Evolutionary conservation across 2,113 vertebrate species (phyloP), one percentile per base, ranked within the genome.

Genomic region (Anarhynchus alexandrinus): DNA sequence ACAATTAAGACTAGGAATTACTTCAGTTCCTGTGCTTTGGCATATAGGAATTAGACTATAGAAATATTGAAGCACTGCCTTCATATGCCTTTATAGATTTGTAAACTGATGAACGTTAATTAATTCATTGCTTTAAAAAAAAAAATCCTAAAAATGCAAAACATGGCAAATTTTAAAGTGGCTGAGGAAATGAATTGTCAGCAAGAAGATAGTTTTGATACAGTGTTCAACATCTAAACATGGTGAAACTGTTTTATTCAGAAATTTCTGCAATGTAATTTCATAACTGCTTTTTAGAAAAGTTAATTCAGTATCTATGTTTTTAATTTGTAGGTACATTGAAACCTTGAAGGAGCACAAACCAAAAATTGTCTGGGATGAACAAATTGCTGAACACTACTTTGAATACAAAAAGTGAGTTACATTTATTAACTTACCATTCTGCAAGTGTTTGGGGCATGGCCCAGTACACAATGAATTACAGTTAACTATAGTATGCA

Each of bases 351-450:
- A 99, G 95, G 99, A 99, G 64, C 96, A 99, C 93, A 98, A 98
- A 82, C 99, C 99, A 17, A 99, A 99, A 82, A 86, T 99, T 29
- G 27, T 98, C 55, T 99, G 99, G 99, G 99, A 99, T 92, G 98
- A 98, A 88, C 98, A 99, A 84, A 98, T 98, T 12, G 98, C 97
- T 7, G 99, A 99, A 89, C 99, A 99, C 97, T 98, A 99, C 93
- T 99, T 99, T 85, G 98, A 96, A 89, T 99, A 99, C 93, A 99
- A 99, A 97, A 99, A 98, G 99, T 99, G 80, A 97, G 98, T 94
- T 81, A 42, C 15, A 45, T 61, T 88, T 79, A 81, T 90, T 91
- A 61, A 43, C 25, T 86, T 87, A 54, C 4, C 4, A 5, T 69
- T 81, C 61, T 78, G 79, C 59, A 86, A 29, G 40, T 84, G 77